Conservation (phyloP, 2,113 vertebrate species). For the Nettapus auritus region DNA sequence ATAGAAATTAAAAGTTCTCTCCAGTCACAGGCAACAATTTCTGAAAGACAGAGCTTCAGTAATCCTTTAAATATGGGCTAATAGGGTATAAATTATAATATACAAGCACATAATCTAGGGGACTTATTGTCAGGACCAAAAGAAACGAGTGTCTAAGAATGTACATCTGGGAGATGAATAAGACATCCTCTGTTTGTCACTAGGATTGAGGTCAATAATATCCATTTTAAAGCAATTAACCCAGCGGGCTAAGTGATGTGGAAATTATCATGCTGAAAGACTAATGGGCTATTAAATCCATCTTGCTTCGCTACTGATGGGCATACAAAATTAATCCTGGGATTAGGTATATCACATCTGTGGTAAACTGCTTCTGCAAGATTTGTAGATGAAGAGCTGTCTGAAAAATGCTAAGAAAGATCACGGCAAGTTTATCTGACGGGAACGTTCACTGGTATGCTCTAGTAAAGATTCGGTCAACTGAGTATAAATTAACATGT, state of each 20-base stretch:
- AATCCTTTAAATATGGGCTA: constrained; percentile 9
- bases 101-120: constrained; percentile 33
- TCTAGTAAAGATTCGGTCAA: background rate
- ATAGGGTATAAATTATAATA: constrained; percentile 40
- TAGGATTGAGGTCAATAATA: constrained; percentile 65
- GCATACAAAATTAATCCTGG: constrained; percentile 38
- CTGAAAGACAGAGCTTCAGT: background rate
- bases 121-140: constrained; percentile 19
- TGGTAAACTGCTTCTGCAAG: background rate
- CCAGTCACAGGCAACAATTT: background rate
- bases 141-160: constrained; percentile 52
- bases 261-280: constrained; percentile 50
- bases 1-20: background rate
- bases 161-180: constrained; percentile 53
- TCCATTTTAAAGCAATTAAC: constrained; percentile 67
- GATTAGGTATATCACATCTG: background rate
- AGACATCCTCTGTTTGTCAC: constrained; percentile 36
- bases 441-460: accelerated
- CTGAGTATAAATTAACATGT: background rate
- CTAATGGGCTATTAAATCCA: constrained; percentile 49
- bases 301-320: constrained; percentile 18
- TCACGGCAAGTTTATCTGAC: background rate
- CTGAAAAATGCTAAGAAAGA: background rate
- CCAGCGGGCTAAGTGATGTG: constrained; percentile 45
- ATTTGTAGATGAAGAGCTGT: background rate